Evolutionary conservation across 1,140 invertebrate species (phyloP), one percentile per base, ranked within the genome.

Genomic region (Mamestra configurata): DNA sequence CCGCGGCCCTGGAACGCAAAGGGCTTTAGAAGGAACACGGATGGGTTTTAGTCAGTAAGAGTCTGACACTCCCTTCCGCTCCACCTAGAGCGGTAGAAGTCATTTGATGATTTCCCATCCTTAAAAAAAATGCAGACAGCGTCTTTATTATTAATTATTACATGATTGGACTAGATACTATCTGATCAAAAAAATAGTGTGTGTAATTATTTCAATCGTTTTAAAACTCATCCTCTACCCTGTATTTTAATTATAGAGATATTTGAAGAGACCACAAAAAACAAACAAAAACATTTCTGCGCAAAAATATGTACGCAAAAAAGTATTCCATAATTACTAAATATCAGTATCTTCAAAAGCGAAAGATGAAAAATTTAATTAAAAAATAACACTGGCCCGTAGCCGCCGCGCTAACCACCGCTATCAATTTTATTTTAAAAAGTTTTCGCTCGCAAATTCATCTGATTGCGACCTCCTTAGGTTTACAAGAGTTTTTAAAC

Each of bases 391-490:
- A 77, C 15, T 40, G 53, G 53, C 35, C 57, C 11, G 51, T 77
- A 71, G 68, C 73, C 82, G 80, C 78, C 18, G 53, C 51, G 71
- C 70, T 55, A 77, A 80, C 80, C 81, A 83, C 81, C 78, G 82
- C 79, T 80, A 87, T 89, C 80, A 88, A 90, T 88, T 89, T 85
- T 87, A 88, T 85, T 90, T 84, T 61, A 72, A 80, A 89, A 89
- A 86, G 53, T 75, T 75, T 79, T 87, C 84, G 82, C 82, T 88
- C 79, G 80, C 84, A 80, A 88, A 85, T 90, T 90, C 84, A 87
- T 90, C 88, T 89, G 88, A 89, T 91, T 89, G 86, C 84, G 78
- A 71, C 51, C 83, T 86, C 82, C 82, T 85, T 85, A 79, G 79
- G 76, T 82, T 83, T 81, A 84, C 85, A 83, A 86, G 85, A 88